Evolutionary conservation across 1,140 invertebrate genomes (phyloP), one percentile per base, ranked within the genome.

Genomic region (Acromyrmex echinatior): DNA sequence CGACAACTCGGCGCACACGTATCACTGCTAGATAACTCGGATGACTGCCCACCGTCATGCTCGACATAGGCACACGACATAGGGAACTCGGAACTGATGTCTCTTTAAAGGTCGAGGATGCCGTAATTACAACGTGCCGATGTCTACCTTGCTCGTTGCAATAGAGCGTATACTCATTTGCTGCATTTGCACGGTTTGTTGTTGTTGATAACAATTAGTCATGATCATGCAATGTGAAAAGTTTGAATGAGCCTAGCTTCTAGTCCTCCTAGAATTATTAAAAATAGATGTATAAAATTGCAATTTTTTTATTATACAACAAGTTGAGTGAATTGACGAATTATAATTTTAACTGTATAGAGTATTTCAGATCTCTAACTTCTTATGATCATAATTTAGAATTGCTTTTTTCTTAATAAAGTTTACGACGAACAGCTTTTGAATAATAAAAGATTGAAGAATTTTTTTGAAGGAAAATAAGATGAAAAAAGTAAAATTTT

Each of bases 21-120:
- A 84, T 84, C 70, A 35, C 28, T 68, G 70, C 74, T 60, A 62
- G 70, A 74, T 84, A 84, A 84, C 70, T 84, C 58, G 70, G 39
- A 56, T 84, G 80, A 84, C 58, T 39, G 45, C 28, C 14, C 39
- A 21, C 56, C 28, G 25, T 74, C 70, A 74, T 51, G 80, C 80
- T 62, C 25, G 56, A 53, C 35, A 71, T 10, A 68, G 49, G 49
- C 14, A 12, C 3, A 49, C 56, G 49, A 56, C 25, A 68, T 16
- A 31, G 49, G 68, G 14, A 45, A 68, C 78, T 56, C 28, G 39
- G 1, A n/a, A 60, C 66, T 82, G 66, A 74, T 82, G 25, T 74
- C 80, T 49, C 80, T 84, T 84, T 74, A 76, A 84, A 76, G 70
- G 45, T 25, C 70, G 45, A 62, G 45, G 35, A 84, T 35, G 25